Percentiles rank a stretch among this genome's conserved stretches.
Conservation (phyloP, 2,113 vertebrate species). For the Cyprinodon brontotheroides region DNA sequence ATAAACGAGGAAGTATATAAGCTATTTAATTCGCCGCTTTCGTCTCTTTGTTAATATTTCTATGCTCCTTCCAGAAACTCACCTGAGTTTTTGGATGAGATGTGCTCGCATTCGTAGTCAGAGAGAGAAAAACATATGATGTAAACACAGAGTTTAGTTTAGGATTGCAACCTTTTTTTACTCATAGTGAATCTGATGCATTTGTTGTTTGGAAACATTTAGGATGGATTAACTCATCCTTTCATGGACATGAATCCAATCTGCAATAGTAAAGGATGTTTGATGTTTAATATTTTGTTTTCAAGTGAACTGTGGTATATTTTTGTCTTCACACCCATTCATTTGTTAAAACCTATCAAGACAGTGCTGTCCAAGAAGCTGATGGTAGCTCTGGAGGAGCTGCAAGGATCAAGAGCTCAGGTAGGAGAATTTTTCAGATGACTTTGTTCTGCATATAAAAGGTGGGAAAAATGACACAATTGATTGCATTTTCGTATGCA, state of each 20-base stretch:
- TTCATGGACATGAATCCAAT: slow-evolving; percentile 9
- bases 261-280: not conserved
- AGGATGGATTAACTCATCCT: not conserved
- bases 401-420: not conserved
- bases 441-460: not conserved
- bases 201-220: not conserved
- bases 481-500: too few species aligned
- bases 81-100: not conserved
- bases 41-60: slow-evolving; percentile 1
- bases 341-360: not conserved
- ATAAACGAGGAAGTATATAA: not conserved
- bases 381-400: not conserved
- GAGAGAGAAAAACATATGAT: slow-evolving; percentile 6
- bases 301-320: too few species aligned
- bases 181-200: not conserved
- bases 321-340: too few species aligned
- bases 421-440: not conserved
- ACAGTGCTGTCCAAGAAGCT: not conserved
- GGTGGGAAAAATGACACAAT: too few species aligned
- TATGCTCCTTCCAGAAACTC: not conserved
- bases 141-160: slow-evolving; percentile 4
- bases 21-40: not conserved
- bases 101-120: slow-evolving; percentile 3
- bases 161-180: slow-evolving; percentile 12
- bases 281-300: too few species aligned